phyloP scores from a whole-genome alignment of 2,113 vertebrate genomes.

The Caretta caretta region DNA sequence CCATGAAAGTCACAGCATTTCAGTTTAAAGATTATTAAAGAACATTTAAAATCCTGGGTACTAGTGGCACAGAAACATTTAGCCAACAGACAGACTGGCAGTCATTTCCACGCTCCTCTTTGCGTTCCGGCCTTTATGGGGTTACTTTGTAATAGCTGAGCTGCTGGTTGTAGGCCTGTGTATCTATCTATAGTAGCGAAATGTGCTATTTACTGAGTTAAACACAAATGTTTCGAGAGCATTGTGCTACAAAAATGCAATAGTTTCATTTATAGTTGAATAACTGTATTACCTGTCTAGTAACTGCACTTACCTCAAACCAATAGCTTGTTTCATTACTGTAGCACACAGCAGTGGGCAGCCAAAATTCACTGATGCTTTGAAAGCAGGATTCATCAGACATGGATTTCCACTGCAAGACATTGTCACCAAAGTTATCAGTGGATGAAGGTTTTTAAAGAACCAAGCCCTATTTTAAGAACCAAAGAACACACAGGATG shows the following conservation, averaged over 20 bases:
- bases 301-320: no score
- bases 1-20: neutral
- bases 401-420: accelerated
- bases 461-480: neutral
- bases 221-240: neutral
- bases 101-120: neutral
- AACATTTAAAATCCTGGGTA: neutral
- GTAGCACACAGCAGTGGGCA: no score
- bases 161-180: neutral
- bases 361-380: neutral
- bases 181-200: neutral
- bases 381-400: neutral
- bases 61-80: neutral
- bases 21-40: neutral
- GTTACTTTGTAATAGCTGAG: neutral
- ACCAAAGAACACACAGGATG: neutral
- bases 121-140: no score
- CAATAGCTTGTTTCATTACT: no score
- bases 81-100: neutral
- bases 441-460: neutral
- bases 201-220: neutral
- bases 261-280: neutral
- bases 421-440: neutral
- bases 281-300: no score
- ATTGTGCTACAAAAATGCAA: neutral